These are phyloP conservation scores for Garra rufa DNA, from an alignment of 2,113 vertebrate genomes.

Conservation along the genomic window DNA sequence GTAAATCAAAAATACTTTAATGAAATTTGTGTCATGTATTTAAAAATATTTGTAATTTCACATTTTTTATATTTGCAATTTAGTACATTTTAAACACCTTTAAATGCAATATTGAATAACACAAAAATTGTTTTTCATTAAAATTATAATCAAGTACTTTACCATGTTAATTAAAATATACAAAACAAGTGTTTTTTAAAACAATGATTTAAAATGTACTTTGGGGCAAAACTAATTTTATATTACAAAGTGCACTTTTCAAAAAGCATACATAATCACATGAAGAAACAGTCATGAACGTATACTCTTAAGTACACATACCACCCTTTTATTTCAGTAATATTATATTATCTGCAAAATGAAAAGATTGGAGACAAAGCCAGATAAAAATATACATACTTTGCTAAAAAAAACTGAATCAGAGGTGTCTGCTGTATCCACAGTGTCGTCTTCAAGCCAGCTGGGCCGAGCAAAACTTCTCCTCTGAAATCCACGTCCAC, in stretches of 20 bases:
- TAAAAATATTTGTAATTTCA: too few relatives aligned
- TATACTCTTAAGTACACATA: not conserved
- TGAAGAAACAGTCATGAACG: not conserved
- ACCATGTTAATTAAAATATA: not conserved
- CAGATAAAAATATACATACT: constrained; percentile 63
- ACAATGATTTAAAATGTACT: not conserved
- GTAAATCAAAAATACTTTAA: too few relatives aligned
- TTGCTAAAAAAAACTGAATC: constrained; percentile 95
- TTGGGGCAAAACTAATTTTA: not conserved
- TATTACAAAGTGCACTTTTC: not conserved
- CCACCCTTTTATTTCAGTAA: not conserved
- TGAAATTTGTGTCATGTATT: too few relatives aligned
- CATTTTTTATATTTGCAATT: too few relatives aligned
- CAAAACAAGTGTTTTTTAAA: not conserved
- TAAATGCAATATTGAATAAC: too few relatives aligned
- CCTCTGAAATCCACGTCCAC: constrained; percentile 74
- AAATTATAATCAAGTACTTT: too few relatives aligned
- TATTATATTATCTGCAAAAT: too few relatives aligned
- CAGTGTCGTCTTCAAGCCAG: constrained; percentile 88
- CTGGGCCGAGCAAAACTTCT: constrained; percentile 88
- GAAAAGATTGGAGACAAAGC: not conserved
- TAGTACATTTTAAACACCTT: too few relatives aligned
- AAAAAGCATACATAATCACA: not conserved
- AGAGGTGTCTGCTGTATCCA: constrained; percentile 83
- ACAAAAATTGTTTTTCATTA: too few relatives aligned